Evolutionary conservation across 2,888 invertebrate species (phyloP), one percentile per base, ranked within the genome.

Genomic region (Lacanobia oleracea): DNA sequence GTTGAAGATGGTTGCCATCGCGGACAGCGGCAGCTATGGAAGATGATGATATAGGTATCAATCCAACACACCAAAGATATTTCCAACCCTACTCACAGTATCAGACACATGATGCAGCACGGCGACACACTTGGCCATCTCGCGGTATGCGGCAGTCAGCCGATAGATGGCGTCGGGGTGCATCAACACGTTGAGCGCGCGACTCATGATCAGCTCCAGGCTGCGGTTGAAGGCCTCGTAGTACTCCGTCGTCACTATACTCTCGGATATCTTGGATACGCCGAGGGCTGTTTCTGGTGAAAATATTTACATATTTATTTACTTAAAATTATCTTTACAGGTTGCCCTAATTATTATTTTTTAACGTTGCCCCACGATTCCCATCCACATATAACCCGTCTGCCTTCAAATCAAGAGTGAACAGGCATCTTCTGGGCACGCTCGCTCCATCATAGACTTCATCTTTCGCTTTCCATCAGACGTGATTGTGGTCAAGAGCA

Each of bases 221-320:
- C 88, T 80, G 0, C 88, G 86, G 59, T 88, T 88, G 80, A 94
- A 93, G 0, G 94, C 91, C 0, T 79, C 69, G 77, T 93, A 93
- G 82, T 94, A 95, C 51, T 92, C 89, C 6, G 85, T 62, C 0
- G 89, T 92, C 16, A 91, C 88, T 12, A 93, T 85, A 54, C 86
- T 88, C 0, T 91, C 89, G 0, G 92, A 88, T 72, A 92, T 90
- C 9, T 84, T 72, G 2, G 90, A 70, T 0, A 91, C 86, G 6
- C 94, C 94, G 0, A 95, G 71, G 0, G 93, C 94, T 0, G 93
- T 93, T 69, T 93, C 94, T 95, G 82, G 6, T n/a, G 18, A 59
- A 77, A n/a, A 48, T 33, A 18, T 1, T 5, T n/a, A n/a, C n/a
- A 48, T 33, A 18, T 1, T 27, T 27, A 27, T 27, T 27, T 27